phyloP scores from a whole-genome alignment of 2,797 vertebrate species.

The Micrastur ruficollis region DNA sequence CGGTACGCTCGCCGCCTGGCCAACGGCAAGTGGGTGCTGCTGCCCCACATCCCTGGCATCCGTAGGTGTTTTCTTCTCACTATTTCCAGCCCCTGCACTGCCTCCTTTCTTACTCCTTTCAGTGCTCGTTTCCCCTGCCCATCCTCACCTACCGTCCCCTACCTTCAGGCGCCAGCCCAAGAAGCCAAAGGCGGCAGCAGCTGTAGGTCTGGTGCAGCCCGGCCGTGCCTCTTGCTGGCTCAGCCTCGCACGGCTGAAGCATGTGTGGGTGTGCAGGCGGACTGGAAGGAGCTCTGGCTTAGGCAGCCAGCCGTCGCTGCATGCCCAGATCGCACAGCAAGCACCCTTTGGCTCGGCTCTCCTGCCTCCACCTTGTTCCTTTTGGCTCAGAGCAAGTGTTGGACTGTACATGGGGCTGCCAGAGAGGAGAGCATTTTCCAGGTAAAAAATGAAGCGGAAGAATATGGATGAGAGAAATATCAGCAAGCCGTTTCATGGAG shows the following conservation, averaged over 20 bases:
- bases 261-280: neutral
- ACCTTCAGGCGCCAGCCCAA: fast-evolving
- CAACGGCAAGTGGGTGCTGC: neutral
- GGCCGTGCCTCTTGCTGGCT: neutral
- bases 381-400: neutral
- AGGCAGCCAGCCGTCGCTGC: neutral
- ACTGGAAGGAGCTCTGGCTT: neutral
- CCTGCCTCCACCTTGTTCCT: neutral
- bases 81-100: neutral
- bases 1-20: fast-evolving
- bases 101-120: neutral
- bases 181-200: neutral
- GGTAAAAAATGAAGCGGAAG: neutral
- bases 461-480: neutral
- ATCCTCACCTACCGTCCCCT: neutral
- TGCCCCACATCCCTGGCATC: fast-evolving
- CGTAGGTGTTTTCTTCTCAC: neutral
- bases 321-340: neutral
- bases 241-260: neutral
- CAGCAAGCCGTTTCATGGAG: neutral
- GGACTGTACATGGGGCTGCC: neutral
- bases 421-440: neutral
- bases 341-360: neutral
- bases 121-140: neutral
- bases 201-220: neutral